Evolutionary conservation across 2,888 invertebrate species (phyloP).

Genomic region (Dolomedes plantarius): DNA sequence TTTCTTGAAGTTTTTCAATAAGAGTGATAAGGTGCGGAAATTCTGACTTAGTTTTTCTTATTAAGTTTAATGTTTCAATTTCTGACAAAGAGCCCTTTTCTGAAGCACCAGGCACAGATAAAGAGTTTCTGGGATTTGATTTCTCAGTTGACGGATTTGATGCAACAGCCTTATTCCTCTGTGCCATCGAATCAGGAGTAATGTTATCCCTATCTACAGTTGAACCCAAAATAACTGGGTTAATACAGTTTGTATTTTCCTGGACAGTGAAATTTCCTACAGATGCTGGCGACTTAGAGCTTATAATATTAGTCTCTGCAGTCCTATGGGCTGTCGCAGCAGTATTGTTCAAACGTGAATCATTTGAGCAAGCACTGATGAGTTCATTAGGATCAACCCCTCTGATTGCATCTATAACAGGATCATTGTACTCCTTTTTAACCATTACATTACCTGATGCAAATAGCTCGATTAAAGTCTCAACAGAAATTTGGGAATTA

Average conservation of each 20-base stretch:
- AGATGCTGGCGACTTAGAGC: too few species aligned
- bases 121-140: too few species aligned
- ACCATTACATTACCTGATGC: conserved; percentile 36
- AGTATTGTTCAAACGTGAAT: background rate
- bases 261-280: background rate
- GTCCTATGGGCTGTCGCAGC: background rate
- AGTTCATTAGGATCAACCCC: conserved; percentile 14
- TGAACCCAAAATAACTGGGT: background rate
- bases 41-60: background rate
- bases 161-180: background rate
- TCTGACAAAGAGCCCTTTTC: too few species aligned
- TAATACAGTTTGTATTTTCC: background rate
- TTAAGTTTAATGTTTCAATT: too few species aligned
- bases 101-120: too few species aligned
- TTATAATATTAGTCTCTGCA: too few species aligned
- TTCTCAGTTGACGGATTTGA: too few species aligned
- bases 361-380: background rate
- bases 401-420: conserved; percentile 47
- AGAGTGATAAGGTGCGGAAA: background rate
- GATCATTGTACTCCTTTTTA: conserved; percentile 46
- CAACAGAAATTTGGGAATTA: conserved; percentile 6
- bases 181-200: background rate
- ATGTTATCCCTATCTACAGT: background rate
- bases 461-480: conserved; percentile 54
- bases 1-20: background rate